Evolutionary conservation across 2,888 invertebrate species (phyloP).

Genomic region (Megaustenia siamemsis): DNA sequence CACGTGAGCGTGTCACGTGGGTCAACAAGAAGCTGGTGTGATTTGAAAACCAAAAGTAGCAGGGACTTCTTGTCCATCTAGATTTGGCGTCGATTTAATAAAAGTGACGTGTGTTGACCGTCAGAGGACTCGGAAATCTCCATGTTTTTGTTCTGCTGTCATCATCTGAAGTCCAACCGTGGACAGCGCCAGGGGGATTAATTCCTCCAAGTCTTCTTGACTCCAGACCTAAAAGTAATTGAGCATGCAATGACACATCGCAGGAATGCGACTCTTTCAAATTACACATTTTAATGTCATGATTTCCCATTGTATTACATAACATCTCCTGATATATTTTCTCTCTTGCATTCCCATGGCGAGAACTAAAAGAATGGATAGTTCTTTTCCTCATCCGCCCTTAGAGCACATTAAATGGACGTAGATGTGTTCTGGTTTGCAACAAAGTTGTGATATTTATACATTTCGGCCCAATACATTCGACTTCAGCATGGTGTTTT

Average conservation of each 20-base stretch:
- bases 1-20: constrained; percentile 31
- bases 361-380: too few species aligned
- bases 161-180: not conserved
- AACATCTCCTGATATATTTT: too few species aligned
- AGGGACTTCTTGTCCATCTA: constrained; percentile 16
- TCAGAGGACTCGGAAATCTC: not conserved
- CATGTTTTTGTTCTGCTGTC: constrained; percentile 29
- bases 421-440: too few species aligned
- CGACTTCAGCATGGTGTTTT: too few species aligned
- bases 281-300: too few species aligned
- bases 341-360: too few species aligned
- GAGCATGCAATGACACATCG: not conserved
- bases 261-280: too few species aligned
- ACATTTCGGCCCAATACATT: too few species aligned
- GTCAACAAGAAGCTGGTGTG: not conserved
- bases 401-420: too few species aligned
- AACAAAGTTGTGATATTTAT: too few species aligned
- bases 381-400: too few species aligned
- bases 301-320: too few species aligned
- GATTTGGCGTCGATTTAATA: constrained; percentile 47
- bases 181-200: constrained; percentile 16
- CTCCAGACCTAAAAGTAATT: not conserved
- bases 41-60: not conserved
- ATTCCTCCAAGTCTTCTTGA: constrained; percentile 29
- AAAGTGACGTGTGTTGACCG: constrained; percentile 34